phyloP scores from a whole-genome alignment of 2,888 invertebrate genomes.

The Geophilus truncorum region DNA sequence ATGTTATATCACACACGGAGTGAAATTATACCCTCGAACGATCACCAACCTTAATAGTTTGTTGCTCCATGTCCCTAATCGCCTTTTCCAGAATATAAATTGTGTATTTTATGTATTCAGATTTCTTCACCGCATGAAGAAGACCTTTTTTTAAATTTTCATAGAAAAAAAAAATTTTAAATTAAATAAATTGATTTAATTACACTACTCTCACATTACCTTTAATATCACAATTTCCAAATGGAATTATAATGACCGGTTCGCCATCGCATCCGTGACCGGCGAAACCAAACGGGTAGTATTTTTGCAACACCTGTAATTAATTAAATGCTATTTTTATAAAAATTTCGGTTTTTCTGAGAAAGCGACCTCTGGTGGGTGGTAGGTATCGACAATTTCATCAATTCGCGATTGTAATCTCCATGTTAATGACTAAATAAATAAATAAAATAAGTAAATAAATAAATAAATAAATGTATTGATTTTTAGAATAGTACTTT shows the following conservation, averaged over 20 bases:
- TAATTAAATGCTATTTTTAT: background rate
- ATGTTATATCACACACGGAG: too few relatives aligned
- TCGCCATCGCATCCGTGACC: constrained; percentile 81
- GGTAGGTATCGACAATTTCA: constrained; percentile 44
- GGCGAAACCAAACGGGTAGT: constrained; percentile 70
- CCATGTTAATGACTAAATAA: constrained; percentile 45
- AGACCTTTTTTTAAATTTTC: too few relatives aligned
- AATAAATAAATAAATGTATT: background rate
- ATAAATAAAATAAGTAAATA: background rate
- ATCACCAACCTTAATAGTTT: constrained; percentile 44
- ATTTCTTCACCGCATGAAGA: constrained; percentile 64
- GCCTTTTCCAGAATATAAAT: constrained; percentile 50
- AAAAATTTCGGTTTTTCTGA: background rate
- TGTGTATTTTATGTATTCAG: constrained; percentile 67
- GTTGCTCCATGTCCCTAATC: constrained; percentile 44
- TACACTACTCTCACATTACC: too few relatives aligned
- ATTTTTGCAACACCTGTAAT: constrained; percentile 59
- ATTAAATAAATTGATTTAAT: too few relatives aligned
- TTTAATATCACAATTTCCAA: constrained; percentile 51
- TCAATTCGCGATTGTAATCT: constrained; percentile 44
- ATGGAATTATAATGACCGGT: constrained; percentile 71
- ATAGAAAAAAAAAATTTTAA: too few relatives aligned
- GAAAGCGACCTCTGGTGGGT: constrained; percentile 44
- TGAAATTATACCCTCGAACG: background rate
- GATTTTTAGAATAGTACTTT: constrained; percentile 60